Evolutionary conservation across 2,113 vertebrate species (phyloP), one percentile per base, ranked within the genome.

Genomic region (Scalopus aquaticus): DNA sequence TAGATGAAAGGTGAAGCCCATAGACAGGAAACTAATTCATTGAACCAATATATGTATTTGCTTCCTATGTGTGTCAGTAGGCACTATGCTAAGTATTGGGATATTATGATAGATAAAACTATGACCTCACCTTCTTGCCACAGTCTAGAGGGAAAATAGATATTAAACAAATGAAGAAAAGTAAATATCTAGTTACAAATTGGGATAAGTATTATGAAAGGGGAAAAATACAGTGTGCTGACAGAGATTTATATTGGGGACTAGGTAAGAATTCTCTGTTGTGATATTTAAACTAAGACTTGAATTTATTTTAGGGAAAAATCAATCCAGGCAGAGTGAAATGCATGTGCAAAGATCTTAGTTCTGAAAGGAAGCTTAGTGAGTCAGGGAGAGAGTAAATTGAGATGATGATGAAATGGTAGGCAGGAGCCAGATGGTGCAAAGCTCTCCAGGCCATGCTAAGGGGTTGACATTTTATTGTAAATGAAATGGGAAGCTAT

Each of bases 401-500:
- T 84, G 73, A 90, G 93, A 90, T 64, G 62, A 78, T 88, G 78
- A 92, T 88, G 77, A 30, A 80, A 83, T 44, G 39, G 70, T 49
- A 77, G 85, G 88, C 82, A 93, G 70, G 54, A 94, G 88, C 90
- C 83, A 92, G 92, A 94, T 97, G 96, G 95, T 81, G 9, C 51
- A 54, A 74, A 94, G 37, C 60, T 95, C 96, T 94, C 70, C 78
- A 77, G 95, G 95, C 88, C 94, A 92, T 93, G 87, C 73, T 58
- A 56, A 88, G 80, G 90, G 76, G 73, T 93, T 93, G 83, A 62
- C 1, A 20, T 90, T 96, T 95, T 90, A 94, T 82, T 95, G 87
- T 94, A 90, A 96, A 85, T 93, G 92, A 92, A 97, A 96, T 77
- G 88, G 93, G 80, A 97, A 96, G 72, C 92, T 94, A 83, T 92